A percentile compares a stretch with the other conserved stretches of the same genome.
Conservation (phyloP, 1,140 invertebrate species). For the Bombus cullumanus region DNA sequence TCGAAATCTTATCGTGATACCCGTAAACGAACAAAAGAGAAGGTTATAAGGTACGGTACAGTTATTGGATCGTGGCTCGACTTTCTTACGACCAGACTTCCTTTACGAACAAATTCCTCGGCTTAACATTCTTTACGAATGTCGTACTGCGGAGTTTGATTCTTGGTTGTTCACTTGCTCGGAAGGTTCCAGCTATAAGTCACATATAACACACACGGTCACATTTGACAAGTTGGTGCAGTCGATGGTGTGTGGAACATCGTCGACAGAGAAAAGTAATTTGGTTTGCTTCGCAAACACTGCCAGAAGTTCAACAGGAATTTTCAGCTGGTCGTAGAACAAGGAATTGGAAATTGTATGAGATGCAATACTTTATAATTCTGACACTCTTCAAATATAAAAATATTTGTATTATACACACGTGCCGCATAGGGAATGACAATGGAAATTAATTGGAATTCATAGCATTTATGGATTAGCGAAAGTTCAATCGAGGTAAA, state of each 20-base stretch:
- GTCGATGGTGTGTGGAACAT: not conserved
- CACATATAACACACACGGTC: constrained; percentile 9
- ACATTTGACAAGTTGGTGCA: not conserved
- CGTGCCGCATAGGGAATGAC: not conserved
- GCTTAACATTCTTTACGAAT: constrained; percentile 62
- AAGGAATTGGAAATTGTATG: constrained; percentile 31
- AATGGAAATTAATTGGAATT: not conserved
- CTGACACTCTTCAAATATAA: no score
- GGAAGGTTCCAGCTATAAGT: constrained; percentile 49
- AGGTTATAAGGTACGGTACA: constrained; percentile 33
- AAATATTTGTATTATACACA: no score
- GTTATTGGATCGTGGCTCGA: constrained; percentile 59
- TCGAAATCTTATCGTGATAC: constrained; percentile 16
- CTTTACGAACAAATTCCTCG: constrained; percentile 46
- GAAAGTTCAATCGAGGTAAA: not conserved
- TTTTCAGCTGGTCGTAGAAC: constrained; percentile 32
- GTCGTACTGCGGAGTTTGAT: constrained; percentile 51
- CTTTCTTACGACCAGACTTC: constrained; percentile 50
- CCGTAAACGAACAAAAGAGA: constrained; percentile 28
- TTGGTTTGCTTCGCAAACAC: constrained; percentile 45
- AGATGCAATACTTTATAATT: constrained; percentile 36
- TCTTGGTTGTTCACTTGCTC: constrained; percentile 58
- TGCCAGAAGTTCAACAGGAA: constrained; percentile 63
- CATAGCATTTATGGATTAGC: not conserved
- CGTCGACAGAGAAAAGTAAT: constrained; percentile 61